Percentiles rank a stretch among this genome's conserved stretches.
These are phyloP conservation scores for Ophion ventricosus DNA, from an alignment of 2,888 invertebrate genomes.

Conservation along the genomic window DNA sequence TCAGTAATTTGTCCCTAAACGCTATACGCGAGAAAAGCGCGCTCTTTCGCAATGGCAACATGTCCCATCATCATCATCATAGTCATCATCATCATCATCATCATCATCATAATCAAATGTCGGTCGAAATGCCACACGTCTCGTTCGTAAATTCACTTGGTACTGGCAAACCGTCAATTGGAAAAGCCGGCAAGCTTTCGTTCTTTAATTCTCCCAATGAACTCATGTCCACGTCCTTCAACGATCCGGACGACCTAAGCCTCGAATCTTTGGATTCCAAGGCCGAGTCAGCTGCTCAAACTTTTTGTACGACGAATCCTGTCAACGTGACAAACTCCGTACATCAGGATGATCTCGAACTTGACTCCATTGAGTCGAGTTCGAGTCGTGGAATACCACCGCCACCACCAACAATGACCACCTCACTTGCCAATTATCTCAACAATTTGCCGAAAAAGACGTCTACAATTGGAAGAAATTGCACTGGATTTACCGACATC, in stretches of 20 bases:
- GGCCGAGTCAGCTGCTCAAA: conserved; percentile 52
- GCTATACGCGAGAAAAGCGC: conserved; percentile 54
- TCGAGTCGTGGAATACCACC: too few relatives aligned
- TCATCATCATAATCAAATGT: conserved; percentile 9
- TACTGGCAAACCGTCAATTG: conserved; percentile 37
- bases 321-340: conserved; percentile 49
- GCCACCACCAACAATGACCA: conserved; percentile 78
- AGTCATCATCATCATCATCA: not conserved
- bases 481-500: conserved; percentile 74
- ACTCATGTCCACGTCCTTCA: conserved; percentile 77
- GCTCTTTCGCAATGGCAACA: conserved; percentile 54
- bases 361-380: conserved; percentile 75
- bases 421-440: conserved; percentile 78
- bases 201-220: conserved; percentile 74
- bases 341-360: conserved; percentile 67
- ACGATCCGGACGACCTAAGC: conserved; percentile 63
- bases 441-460: conserved; percentile 80
- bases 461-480: conserved; percentile 75
- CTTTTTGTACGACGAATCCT: conserved; percentile 57
- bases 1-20: conserved; percentile 67
- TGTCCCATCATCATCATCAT: not conserved
- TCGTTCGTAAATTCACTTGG: conserved; percentile 50
- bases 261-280: conserved; percentile 67
- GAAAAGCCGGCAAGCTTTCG: conserved; percentile 53
- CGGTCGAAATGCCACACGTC: conserved; percentile 50